A percentile compares a stretch with the other conserved stretches of the same genome.
Evolutionary conservation across 1,140 invertebrate genomes (phyloP).

Genomic region (Aphis craccivora): DNA sequence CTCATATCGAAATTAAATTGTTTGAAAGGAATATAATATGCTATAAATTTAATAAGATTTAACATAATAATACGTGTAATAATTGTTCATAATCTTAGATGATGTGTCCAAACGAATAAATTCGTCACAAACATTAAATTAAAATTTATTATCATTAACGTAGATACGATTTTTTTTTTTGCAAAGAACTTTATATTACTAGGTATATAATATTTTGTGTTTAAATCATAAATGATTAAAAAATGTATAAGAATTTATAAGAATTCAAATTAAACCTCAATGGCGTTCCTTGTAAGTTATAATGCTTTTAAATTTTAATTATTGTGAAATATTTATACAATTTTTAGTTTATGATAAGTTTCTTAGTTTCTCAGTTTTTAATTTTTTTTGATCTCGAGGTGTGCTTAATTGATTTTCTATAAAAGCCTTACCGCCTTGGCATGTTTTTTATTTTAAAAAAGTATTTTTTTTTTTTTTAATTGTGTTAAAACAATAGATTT

Average conservation of each 20-base stretch:
- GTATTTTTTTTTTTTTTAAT: background rate
- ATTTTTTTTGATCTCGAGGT: background rate
- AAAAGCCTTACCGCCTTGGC: background rate
- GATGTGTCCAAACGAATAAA: background rate
- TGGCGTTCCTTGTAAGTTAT: background rate
- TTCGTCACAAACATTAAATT: background rate
- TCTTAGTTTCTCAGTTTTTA: background rate
- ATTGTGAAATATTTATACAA: background rate
- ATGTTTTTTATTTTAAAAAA: background rate
- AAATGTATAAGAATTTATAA: background rate
- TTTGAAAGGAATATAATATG: background rate
- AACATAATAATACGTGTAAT: background rate
- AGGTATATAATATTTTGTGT: background rate
- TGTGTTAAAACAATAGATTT: background rate
- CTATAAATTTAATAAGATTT: background rate
- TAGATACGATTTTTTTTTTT: background rate
- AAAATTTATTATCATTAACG: background rate
- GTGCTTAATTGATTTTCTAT: background rate
- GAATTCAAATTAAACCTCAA: background rate
- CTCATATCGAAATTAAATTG: background rate
- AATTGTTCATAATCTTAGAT: background rate
- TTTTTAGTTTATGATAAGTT: background rate
- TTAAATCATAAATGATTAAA: conserved; percentile 8
- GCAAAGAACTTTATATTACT: background rate
- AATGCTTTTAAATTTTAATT: background rate